phyloP scores from a whole-genome alignment of 2,113 vertebrate genomes.

The Garra rufa region DNA sequence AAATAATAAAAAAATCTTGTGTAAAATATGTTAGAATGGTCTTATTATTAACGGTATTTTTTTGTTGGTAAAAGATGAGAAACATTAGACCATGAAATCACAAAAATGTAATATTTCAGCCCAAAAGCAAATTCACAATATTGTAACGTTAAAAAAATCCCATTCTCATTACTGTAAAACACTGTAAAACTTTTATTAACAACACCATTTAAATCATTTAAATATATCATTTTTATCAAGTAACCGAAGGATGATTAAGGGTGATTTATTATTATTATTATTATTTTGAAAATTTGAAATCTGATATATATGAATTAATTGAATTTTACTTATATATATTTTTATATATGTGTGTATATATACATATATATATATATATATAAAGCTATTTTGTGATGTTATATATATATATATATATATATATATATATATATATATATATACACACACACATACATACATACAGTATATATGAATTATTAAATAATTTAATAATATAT shows the following conservation, averaged over 20 bases:
- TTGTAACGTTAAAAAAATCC: neutral
- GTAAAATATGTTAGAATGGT: neutral
- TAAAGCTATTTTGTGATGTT: too few relatives aligned
- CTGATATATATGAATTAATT: too few relatives aligned
- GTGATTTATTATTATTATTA: neutral
- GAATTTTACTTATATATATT: too few relatives aligned
- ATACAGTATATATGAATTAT: too few relatives aligned
- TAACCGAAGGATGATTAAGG: neutral
- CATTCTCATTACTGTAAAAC: neutral
- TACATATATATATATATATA: too few relatives aligned
- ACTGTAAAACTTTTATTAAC: too few relatives aligned
- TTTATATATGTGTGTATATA: too few relatives aligned
- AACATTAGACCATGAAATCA: neutral
- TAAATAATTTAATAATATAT: too few relatives aligned
- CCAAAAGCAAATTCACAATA: neutral
- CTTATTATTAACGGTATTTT: neutral
- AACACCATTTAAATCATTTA: too few relatives aligned
- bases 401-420: too few relatives aligned
- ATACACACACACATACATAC: too few relatives aligned
- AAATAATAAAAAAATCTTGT: conserved; percentile 65
- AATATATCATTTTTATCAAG: neutral
- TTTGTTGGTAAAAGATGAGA: neutral
- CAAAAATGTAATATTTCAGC: neutral
- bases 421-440: too few relatives aligned
- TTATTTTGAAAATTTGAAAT: neutral